Evolutionary conservation across 2,113 vertebrate genomes (phyloP).

Genomic region (Callithrix jacchus): DNA sequence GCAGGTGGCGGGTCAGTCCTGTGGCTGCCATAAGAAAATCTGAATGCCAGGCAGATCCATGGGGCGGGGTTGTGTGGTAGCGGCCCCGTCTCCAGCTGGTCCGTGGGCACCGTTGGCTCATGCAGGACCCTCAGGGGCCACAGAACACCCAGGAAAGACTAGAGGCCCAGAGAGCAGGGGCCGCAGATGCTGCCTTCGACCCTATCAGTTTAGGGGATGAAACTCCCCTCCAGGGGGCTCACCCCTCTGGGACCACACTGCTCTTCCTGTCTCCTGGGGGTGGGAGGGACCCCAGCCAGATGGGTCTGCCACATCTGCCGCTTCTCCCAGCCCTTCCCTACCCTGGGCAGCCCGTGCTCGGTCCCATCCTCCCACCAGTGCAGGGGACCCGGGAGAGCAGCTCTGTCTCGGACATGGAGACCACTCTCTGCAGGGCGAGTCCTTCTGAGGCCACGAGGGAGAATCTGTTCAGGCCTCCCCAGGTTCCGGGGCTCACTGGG

Average conservation of each 20-base stretch:
- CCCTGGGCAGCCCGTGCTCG: not conserved
- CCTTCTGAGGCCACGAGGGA: not conserved
- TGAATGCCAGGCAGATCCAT: fast-evolving
- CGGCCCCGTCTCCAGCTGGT: fast-evolving
- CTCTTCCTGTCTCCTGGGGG: not conserved
- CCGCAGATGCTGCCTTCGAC: not conserved
- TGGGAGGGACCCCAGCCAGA: not conserved
- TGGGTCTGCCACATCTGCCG: not conserved
- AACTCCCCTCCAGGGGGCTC: not conserved
- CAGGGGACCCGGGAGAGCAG: not conserved
- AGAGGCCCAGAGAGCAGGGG: not conserved
- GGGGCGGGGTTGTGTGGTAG: fast-evolving
- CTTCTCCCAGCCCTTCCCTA: not conserved
- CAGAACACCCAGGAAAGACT: fast-evolving
- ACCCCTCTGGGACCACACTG: fast-evolving
- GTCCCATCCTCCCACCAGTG: not conserved
- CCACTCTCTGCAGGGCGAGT: too few relatives aligned
- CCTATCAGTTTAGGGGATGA: too few relatives aligned
- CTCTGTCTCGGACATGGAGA: too few relatives aligned
- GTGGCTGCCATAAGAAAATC: too few relatives aligned
- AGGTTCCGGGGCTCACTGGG: not conserved
- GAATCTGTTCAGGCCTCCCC: too few relatives aligned
- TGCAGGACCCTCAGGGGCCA: not conserved
- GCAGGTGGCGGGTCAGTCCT: too few relatives aligned
- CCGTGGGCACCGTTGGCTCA: not conserved